phyloP scores from a whole-genome alignment of 2,888 invertebrate genomes.

The Galerucella pusilla region DNA sequence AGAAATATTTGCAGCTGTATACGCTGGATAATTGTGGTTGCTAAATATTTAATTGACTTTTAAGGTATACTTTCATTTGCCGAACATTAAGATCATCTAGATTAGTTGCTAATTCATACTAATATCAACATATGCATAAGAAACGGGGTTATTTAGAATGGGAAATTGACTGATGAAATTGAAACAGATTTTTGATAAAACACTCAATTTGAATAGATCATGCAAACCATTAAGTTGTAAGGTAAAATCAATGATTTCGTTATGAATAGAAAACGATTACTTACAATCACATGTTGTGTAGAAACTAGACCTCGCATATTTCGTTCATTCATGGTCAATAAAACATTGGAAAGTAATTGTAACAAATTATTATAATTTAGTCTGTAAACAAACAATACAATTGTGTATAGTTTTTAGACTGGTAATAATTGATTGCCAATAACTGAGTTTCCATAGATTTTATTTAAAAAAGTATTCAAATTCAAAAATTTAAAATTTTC shows the following conservation, averaged over 20 bases:
- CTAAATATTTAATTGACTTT: slow-evolving; percentile 5
- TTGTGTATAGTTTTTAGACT: slow-evolving; percentile 16
- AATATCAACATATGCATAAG: neutral
- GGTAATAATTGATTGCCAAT: slow-evolving; percentile 25
- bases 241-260: neutral
- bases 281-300: slow-evolving; percentile 13
- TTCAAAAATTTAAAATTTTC: no score
- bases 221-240: no score
- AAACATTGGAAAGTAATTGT: slow-evolving; percentile 36
- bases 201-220: no score
- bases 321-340: slow-evolving; percentile 34
- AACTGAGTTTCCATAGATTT: neutral
- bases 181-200: neutral
- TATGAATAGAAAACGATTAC: slow-evolving; percentile 10
- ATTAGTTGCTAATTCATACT: neutral
- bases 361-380: slow-evolving; percentile 12
- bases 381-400: slow-evolving; percentile 1
- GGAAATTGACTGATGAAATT: neutral
- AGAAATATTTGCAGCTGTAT: slow-evolving; percentile 3
- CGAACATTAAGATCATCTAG: slow-evolving; percentile 4
- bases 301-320: slow-evolving; percentile 3
- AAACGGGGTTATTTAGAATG: neutral
- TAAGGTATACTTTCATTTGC: neutral
- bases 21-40: neutral
- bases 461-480: neutral